Percentiles rank a stretch among this genome's conserved stretches.
Evolutionary conservation across 2,113 vertebrate genomes (phyloP).

Genomic region (Pholis gunnellus): DNA sequence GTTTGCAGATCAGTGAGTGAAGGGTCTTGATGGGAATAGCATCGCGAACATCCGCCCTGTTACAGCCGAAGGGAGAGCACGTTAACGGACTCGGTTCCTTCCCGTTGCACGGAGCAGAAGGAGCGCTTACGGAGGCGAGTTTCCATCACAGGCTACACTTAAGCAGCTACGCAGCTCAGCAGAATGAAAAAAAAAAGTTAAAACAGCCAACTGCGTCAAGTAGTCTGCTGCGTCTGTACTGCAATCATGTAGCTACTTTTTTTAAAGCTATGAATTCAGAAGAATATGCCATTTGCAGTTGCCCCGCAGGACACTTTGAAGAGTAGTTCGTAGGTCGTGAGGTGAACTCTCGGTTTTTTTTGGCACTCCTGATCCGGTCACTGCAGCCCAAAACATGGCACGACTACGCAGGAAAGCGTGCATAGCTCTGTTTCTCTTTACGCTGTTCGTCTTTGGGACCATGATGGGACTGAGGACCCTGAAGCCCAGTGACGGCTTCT

Average conservation of each 20-base stretch:
- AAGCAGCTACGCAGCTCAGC: slow-evolving; percentile 6
- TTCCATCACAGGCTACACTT: neutral
- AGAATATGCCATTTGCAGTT: neutral
- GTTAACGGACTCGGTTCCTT: neutral
- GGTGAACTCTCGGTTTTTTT: slow-evolving; percentile 28
- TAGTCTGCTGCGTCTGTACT: slow-evolving; percentile 25
- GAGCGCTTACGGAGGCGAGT: neutral
- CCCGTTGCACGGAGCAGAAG: too few relatives aligned
- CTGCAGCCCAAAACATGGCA: slow-evolving; percentile 80
- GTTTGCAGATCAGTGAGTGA: slow-evolving; percentile 4
- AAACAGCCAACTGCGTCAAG: slow-evolving; percentile 23
- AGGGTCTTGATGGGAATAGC: neutral
- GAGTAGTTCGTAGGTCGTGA: slow-evolving; percentile 19
- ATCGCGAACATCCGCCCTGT: neutral
- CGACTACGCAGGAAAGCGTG: slow-evolving; percentile 88
- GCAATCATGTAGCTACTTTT: slow-evolving; percentile 62
- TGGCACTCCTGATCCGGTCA: slow-evolving; percentile 22
- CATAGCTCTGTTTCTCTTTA: slow-evolving; percentile 89
- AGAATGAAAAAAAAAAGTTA: slow-evolving; percentile 54
- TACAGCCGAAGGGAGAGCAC: neutral
- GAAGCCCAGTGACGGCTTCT: slow-evolving; percentile 87
- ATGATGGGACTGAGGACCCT: slow-evolving; percentile 91
- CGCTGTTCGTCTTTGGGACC: slow-evolving; percentile 89
- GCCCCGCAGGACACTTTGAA: slow-evolving; percentile 20
- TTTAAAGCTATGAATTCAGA: neutral